Percentiles rank a stretch among this genome's conserved stretches.
Evolutionary conservation across 2,888 invertebrate species (phyloP).

Genomic region (Fabriciana adippe): DNA sequence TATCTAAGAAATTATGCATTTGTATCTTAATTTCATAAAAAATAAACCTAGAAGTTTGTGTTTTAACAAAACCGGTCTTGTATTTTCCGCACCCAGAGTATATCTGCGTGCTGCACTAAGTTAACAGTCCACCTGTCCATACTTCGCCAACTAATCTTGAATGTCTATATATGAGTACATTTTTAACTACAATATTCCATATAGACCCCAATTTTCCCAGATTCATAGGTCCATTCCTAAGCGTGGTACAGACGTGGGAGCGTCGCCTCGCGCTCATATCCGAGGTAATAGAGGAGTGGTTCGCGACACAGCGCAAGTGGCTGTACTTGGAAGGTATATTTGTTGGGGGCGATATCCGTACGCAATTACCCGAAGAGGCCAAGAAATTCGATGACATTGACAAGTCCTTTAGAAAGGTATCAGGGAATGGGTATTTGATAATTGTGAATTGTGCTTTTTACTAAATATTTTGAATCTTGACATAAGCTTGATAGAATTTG

Average conservation of each 20-base stretch:
- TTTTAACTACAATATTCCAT: too few relatives aligned
- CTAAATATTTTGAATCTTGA: background rate
- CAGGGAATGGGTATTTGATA: background rate
- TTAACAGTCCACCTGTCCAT: too few relatives aligned
- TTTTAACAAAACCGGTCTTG: too few relatives aligned
- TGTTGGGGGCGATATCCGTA: slow-evolving; percentile 92
- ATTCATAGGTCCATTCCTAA: slow-evolving; percentile 94
- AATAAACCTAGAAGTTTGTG: too few relatives aligned
- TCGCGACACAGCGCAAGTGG: slow-evolving; percentile 94
- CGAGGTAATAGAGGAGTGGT: slow-evolving; percentile 94
- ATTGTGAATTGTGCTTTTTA: background rate
- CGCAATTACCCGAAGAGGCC: slow-evolving; percentile 94
- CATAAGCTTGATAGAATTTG: too few relatives aligned
- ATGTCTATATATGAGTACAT: too few relatives aligned
- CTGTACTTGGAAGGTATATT: slow-evolving; percentile 96
- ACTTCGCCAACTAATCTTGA: too few relatives aligned
- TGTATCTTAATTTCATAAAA: too few relatives aligned
- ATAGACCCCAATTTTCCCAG: slow-evolving; percentile 55
- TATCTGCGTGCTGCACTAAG: too few relatives aligned
- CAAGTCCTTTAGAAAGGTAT: slow-evolving; percentile 87
- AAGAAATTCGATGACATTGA: slow-evolving; percentile 95
- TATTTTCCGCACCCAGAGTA: too few relatives aligned
- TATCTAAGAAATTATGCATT: too few relatives aligned
- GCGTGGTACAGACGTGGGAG: slow-evolving; percentile 93
- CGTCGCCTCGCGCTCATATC: slow-evolving; percentile 89